These are phyloP conservation scores for Pollenia amentaria DNA, from an alignment of 2,888 invertebrate genomes.

Conservation along the genomic window DNA sequence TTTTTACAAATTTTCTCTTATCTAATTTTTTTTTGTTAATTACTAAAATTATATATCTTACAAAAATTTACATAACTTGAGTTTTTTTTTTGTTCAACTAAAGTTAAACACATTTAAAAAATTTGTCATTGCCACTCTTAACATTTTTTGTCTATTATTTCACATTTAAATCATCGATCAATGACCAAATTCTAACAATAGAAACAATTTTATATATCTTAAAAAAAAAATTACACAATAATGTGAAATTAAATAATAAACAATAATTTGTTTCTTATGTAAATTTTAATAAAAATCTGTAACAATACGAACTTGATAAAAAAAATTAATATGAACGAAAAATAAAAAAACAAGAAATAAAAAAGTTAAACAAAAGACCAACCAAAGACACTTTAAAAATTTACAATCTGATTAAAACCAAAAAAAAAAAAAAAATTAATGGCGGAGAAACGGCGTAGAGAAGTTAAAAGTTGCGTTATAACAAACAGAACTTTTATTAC, in stretches of 20 bases:
- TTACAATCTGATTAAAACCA: no score
- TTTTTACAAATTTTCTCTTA: no score
- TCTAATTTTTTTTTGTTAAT: no score
- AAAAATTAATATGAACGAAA: not conserved
- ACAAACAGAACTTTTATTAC: no score
- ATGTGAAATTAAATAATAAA: conserved; percentile 25
- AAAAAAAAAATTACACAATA: conserved; percentile 26
- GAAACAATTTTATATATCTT: conserved; percentile 2
- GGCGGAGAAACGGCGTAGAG: no score
- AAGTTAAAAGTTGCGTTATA: no score
- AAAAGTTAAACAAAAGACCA: not conserved
- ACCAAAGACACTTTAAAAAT: not conserved
- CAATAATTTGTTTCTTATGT: conserved; percentile 25
- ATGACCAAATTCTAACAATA: conserved; percentile 57
- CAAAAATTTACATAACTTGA: not conserved
- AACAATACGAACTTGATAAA: no score
- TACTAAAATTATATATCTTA: no score
- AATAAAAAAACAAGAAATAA: conserved; percentile 7
- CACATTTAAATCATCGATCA: conserved; percentile 27
- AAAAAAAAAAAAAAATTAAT: no score
- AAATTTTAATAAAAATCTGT: conserved; percentile 19
- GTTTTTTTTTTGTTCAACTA: not conserved
- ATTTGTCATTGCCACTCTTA: conserved; percentile 11
- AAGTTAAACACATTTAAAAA: conserved; percentile 11
- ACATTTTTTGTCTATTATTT: not conserved